Conservation (phyloP, 2,797 vertebrate species). For the Acanthurus leucopareius region DNA sequence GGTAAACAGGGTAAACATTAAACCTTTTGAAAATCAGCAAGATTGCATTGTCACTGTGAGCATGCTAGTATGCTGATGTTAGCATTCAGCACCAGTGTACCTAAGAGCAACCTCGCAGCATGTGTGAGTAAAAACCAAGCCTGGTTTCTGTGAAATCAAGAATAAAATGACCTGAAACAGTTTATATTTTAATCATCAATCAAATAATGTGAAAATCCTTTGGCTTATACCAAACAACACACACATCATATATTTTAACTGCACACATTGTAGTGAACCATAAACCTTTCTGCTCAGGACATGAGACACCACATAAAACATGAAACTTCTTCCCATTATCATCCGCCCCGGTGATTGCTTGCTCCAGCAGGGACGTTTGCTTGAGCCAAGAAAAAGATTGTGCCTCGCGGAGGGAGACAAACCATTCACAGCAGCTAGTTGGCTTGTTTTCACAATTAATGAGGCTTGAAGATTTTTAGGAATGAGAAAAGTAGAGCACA, state of each 20-base stretch:
- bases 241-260: too few species aligned
- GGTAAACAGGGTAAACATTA: background rate
- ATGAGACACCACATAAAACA: slow-evolving; percentile 50
- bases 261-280: too few species aligned
- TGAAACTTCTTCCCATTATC: slow-evolving; percentile 49
- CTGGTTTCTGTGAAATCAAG: slow-evolving; percentile 1
- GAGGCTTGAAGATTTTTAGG: slow-evolving; percentile 74
- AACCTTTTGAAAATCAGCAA: background rate
- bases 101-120: background rate
- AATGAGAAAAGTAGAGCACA: slow-evolving; percentile 64
- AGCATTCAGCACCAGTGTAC: background rate
- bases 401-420: slow-evolving; percentile 55
- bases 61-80: background rate
- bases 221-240: too few species aligned
- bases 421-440: slow-evolving; percentile 70
- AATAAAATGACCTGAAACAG: background rate
- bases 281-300: slow-evolving; percentile 10
- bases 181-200: background rate
- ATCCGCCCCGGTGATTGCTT: slow-evolving; percentile 45
- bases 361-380: slow-evolving; percentile 56
- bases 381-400: slow-evolving; percentile 64
- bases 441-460: slow-evolving; percentile 74
- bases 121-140: too few species aligned
- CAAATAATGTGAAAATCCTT: background rate
- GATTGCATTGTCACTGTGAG: background rate